Percentiles rank a stretch among this genome's conserved stretches.
Conservation (phyloP, 1,140 invertebrate species). For the Trichogramma pretiosum region DNA sequence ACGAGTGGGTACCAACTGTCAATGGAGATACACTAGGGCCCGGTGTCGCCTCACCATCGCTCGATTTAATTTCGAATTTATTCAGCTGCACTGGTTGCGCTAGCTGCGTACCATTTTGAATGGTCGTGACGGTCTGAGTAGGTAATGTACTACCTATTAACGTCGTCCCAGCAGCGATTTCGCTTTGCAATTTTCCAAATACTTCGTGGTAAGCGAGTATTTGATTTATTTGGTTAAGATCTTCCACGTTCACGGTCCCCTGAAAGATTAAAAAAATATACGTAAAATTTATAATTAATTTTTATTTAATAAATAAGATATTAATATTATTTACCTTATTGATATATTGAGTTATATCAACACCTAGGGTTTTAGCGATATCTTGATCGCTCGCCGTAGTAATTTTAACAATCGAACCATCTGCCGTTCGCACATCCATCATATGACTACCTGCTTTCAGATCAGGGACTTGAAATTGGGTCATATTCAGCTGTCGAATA, state of each 20-base stretch:
- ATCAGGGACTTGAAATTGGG: slow-evolving; percentile 44
- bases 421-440: slow-evolving; percentile 61
- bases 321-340: slow-evolving; percentile 52
- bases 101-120: slow-evolving; percentile 40
- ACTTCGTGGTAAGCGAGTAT: slow-evolving; percentile 77
- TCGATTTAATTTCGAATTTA: slow-evolving; percentile 48
- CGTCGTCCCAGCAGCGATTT: slow-evolving; percentile 43
- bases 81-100: slow-evolving; percentile 47
- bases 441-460: slow-evolving; percentile 48
- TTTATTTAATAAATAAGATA: neutral
- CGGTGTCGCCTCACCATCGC: slow-evolving; percentile 45
- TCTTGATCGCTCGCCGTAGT: slow-evolving; percentile 59
- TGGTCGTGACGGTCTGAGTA: slow-evolving; percentile 42
- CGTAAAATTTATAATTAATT: slow-evolving; percentile 2
- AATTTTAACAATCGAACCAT: slow-evolving; percentile 64
- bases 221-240: slow-evolving; percentile 72
- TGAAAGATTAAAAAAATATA: slow-evolving; percentile 19
- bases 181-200: slow-evolving; percentile 69
- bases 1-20: slow-evolving; percentile 60
- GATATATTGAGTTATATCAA: slow-evolving; percentile 64
- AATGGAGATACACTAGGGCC: slow-evolving; percentile 43
- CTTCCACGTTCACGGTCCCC: slow-evolving; percentile 61
- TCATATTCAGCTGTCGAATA: slow-evolving; percentile 42
- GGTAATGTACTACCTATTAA: slow-evolving; percentile 44
- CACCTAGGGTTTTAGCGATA: slow-evolving; percentile 57